A percentile compares a stretch with the other conserved stretches of the same genome.
These are phyloP conservation scores for Tympanoctomys barrerae DNA, from an alignment of 2,797 vertebrate species.

Conservation along the genomic window DNA sequence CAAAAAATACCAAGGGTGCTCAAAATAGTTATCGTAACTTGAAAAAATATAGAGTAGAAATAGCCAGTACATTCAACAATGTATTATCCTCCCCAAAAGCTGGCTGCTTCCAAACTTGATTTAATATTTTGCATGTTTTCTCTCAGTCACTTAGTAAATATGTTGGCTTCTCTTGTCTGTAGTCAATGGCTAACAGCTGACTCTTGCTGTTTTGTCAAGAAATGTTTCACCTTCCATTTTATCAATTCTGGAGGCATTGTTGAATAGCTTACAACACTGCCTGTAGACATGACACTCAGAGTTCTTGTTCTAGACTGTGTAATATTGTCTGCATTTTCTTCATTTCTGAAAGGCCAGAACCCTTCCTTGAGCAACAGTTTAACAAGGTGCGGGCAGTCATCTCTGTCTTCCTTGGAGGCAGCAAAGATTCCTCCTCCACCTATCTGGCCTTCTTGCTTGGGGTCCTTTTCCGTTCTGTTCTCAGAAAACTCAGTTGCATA, in stretches of 20 bases:
- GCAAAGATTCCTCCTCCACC: slow-evolving; percentile 1
- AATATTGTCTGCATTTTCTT: no score
- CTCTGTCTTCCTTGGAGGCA: slow-evolving; percentile 62
- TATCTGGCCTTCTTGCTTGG: slow-evolving; percentile 9
- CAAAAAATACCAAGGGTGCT: slow-evolving; percentile 7
- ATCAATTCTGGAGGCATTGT: slow-evolving; percentile 87
- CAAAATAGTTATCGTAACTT: slow-evolving; percentile 1
- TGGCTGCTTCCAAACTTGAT: slow-evolving; percentile 92
- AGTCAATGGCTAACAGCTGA: slow-evolving; percentile 91
- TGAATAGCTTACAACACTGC: no score
- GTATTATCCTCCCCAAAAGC: slow-evolving; percentile 92
- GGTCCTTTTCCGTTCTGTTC: slow-evolving; percentile 54
- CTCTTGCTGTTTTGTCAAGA: slow-evolving; percentile 95
- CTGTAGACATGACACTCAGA: no score
- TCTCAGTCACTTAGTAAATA: slow-evolving; percentile 92
- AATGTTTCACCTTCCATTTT: slow-evolving; percentile 93
- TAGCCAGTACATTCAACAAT: slow-evolving; percentile 36
- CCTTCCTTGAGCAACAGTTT: slow-evolving; percentile 78
- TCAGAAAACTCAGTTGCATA: slow-evolving; percentile 58
- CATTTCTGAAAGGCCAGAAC: slow-evolving; percentile 78
- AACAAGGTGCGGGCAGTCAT: slow-evolving; percentile 78
- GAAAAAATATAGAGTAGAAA: slow-evolving; percentile 1
- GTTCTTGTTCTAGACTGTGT: no score
- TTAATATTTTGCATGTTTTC: slow-evolving; percentile 94
- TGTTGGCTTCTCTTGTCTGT: slow-evolving; percentile 95